Evolutionary conservation across 2,888 invertebrate species (phyloP), one percentile per base, ranked within the genome.

Genomic region (Chaetoderma sp.): DNA sequence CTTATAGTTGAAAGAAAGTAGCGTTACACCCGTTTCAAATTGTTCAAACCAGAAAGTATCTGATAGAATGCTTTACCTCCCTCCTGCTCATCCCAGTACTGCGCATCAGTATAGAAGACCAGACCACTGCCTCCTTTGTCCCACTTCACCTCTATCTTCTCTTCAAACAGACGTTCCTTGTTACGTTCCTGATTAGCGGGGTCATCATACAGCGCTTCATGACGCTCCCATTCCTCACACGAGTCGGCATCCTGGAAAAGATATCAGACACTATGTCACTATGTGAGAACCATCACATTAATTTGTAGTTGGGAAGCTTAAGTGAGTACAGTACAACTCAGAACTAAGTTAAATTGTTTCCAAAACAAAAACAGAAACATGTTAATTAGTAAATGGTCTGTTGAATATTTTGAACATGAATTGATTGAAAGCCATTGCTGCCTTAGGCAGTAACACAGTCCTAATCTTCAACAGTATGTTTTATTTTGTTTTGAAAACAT

Each of bases 101-200:
- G 87, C 18, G 88, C 89, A 79, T 90, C 90, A 1, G 89, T 90
- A 75, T 90, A 88, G 80, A 88, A 90, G 6, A 89, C 89, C 0
- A 90, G 81, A 18, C 90, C 90, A 58, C 89, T 87, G 4, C 90
- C 89, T 66, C 90, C 90, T 78, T 90, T 90, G 76, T 90, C 90
- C 90, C 90, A 90, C 39, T 88, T 88, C 23, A 89, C 78, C 69
- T 88, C 87, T 30, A 85, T 81, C 61, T 84, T 77, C 62, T 84
- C 79, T 67, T 87, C 87, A 79, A 81, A 89, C 44, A 88, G 74
- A 10, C 88, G 68, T 71, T 89, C 88, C 68, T 88, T 88, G 50
- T 86, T 87, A 42, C 89, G 78, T 59, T 84, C 86, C 65, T 85
- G 86, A 79, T 83, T 88, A 10, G 87, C 82, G 1, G 88, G 87